Base-by-base conservation (phyloP, 2,888 invertebrate species). In the Chrysodeixis includens region DNA sequence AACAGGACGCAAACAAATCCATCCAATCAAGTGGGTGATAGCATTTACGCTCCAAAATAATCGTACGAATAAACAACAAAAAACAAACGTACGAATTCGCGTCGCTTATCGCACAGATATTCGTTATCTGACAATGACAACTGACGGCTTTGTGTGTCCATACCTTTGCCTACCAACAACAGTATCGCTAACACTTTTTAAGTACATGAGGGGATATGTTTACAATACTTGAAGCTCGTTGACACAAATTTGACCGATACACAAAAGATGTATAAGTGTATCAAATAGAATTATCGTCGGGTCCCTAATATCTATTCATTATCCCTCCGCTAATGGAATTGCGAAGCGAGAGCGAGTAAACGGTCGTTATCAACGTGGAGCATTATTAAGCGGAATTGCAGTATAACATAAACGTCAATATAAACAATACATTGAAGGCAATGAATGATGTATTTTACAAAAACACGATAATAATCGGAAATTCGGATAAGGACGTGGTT, bases 61-160 rank as follows among this genome's bases (percentile, higher is more conserved):
- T 52, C 64, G 74, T 56, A 54, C 62, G 71, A 49, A 55, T 72
- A 62, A 66, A 66, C 62, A 76, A 57, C 16, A 60, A 54, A 62
- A 66, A 76, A 49, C 18, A 49, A 16, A 55, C 46, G 56, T 58
- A 59, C 14, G 58, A 61, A 75, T 69, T 61, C 40, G 75, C 40
- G 18, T 12, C 30, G 35, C 60, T 73, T 70, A 75, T 70, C 76
- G 20, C 1, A 35, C 51, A 53, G 70, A 64, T 74, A 69, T 16
- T 49, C 22, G 52, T 76, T 76, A 74, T 74, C 74, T 76, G 67
- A 55, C 59, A 55, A 53, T 66, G 60, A 70, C 76, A 70, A 72
- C 65, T 14, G 52, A 22, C 40, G 46, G 46, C 46, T 49, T 20
- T 35, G 56, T 26, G 55, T 69, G 59, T 56, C 22, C n/a, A 54